Evolutionary conservation across 2,113 vertebrate species (phyloP), one percentile per base, ranked within the genome.

Genomic region (Rallus limicola): DNA sequence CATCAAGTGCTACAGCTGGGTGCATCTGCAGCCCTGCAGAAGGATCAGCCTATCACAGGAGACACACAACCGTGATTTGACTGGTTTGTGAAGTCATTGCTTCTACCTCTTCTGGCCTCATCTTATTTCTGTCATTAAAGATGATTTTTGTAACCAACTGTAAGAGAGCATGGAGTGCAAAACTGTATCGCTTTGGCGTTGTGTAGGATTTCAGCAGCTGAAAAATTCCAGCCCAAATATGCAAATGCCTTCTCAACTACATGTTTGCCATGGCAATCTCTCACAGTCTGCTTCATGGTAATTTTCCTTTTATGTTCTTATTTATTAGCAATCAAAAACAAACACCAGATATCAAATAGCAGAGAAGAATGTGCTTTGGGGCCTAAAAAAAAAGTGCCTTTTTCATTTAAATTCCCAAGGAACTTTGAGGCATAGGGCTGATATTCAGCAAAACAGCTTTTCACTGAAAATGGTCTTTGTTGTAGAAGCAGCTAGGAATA

Each of bases 1-100:
- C 6, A 28, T 15, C 14, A 56, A 19, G 44, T n/a, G 18, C 69
- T 77, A 33, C 0, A 36, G 11, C 16, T 0, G 0, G 71, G 15
- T 29, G 34, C 44, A 44, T 52, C 60, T 84, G 65, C 78, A 85
- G 53, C 78, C 9, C 48, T 82, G 38, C 48, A 82, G 69, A 67
- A 96, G 48, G 48, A 82, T 40, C 46, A 36, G 21, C 18, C 1
- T 12, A 59, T 11, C 34, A 46, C n/a, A 63, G 75, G 68, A 48
- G 48, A 74, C n/a, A 82, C 11, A 38, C 24, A 72, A 10, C n/a
- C 60, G 1, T 24, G 42, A 68, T 68, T 36, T 55, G 34, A 62
- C 1, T 77, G 25, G 46, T 67, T 63, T 77, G 50, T 55, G 15
- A 86, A 86, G 33, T 63, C 25, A 70, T 7, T 89, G 46, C 40